Evolutionary conservation across 2,888 invertebrate genomes (phyloP), one percentile per base, ranked within the genome.

Genomic region (Adelphocoris suturalis): DNA sequence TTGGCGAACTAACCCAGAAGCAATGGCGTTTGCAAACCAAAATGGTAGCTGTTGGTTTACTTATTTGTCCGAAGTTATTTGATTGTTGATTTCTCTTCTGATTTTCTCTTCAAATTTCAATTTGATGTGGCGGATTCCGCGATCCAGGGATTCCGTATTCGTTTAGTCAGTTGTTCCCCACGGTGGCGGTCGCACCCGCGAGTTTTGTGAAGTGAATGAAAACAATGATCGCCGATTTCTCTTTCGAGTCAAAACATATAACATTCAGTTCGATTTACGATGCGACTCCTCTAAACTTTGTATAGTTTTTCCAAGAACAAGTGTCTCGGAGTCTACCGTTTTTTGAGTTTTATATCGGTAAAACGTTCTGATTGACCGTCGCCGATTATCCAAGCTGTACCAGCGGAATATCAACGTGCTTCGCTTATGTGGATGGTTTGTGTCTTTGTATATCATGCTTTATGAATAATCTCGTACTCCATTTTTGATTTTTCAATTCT

Each of bases 21-120:
- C 90, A 91, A 91, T 91, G 91, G 91, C 91, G 91, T 91, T 91
- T 91, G 91, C 91, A 57, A 89, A 82, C 76, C 89, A 89, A 89
- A 82, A 89, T 82, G 81, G 89, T 91, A 91, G 91, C 86, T 86
- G 90, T 90, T 90, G 76, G 90, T 90, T 90, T 91, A 91, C 90
- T 89, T 52, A 85, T 84, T 87, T 84, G 89, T 86, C 80, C 52
- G 46, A 76, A 89, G 89, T 82, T 80, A 55, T 47, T 85, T 57
- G n/a, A n/a, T 27, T 76, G 76, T 87, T 87, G 68, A 89, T 57
- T 89, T 61, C 57, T 28, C 78, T 75, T 47, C n/a, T 27, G 46
- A 47, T 89, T 61, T 37, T 28, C 52, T 37, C 2, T 46, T 19
- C n/a, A 87, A 75, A 47, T 80, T 80, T 28, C n/a, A 80, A 55